Percentiles rank a stretch among this genome's conserved stretches.
These are phyloP conservation scores for Hypocryptadius cinnamomeus DNA, from an alignment of 2,113 vertebrate species.

Conservation along the genomic window DNA sequence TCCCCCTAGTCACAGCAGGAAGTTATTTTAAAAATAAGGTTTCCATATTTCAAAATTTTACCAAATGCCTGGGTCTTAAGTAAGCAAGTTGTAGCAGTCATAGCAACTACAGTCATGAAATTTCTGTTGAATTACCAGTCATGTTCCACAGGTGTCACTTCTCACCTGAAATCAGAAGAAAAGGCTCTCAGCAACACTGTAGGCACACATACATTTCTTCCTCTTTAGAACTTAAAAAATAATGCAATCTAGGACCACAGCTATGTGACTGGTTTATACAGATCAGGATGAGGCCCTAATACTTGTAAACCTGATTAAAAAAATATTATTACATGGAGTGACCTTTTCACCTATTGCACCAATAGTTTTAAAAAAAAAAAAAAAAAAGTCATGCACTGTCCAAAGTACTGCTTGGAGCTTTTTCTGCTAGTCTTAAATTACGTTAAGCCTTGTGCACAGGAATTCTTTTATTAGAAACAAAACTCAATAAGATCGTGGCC, in stretches of 20 bases:
- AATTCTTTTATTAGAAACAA: not conserved
- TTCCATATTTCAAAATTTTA: not conserved
- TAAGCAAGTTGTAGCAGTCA: not conserved
- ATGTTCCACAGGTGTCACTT: not conserved
- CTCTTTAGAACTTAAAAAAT: not conserved
- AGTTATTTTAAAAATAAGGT: not conserved
- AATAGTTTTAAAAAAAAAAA: not conserved
- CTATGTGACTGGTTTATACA: not conserved
- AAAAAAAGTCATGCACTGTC: not conserved
- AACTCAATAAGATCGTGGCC: not conserved
- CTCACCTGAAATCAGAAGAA: constrained; percentile 24
- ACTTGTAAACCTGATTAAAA: not conserved
- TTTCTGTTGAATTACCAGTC: not conserved
- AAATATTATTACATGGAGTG: not conserved
- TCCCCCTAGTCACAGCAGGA: not conserved
- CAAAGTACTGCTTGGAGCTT: not conserved
- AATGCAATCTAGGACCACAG: not conserved
- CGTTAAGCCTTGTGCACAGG: not conserved
- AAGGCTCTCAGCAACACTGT: not conserved
- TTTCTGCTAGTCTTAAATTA: not conserved
- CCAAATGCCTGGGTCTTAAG: not conserved
- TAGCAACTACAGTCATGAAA: not conserved
- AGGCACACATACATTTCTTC: not conserved
- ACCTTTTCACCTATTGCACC: not conserved
- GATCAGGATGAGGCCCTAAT: not conserved